A percentile compares a stretch with the other conserved stretches of the same genome.
Conservation (phyloP, 2,888 invertebrate species). For the Cetonia aurata region DNA sequence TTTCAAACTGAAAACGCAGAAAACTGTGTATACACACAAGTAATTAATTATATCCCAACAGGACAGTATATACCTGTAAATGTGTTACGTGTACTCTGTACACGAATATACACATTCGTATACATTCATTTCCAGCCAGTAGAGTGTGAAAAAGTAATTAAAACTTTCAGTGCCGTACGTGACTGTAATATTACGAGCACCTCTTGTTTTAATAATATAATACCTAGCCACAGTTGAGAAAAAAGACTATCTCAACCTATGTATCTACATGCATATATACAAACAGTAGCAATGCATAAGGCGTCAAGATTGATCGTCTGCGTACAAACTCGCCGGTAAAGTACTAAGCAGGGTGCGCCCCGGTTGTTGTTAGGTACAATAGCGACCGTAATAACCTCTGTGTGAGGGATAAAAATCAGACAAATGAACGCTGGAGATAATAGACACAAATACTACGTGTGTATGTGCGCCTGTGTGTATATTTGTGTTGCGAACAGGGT, state of each 20-base stretch:
- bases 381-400: conserved; percentile 27
- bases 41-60: conserved; percentile 37
- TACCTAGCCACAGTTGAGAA: neutral
- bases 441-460: conserved; percentile 42
- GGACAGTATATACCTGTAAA: neutral
- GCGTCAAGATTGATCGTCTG: conserved; percentile 41
- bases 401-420: conserved; percentile 36
- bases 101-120: conserved; percentile 10
- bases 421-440: conserved; percentile 51
- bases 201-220: conserved; percentile 6
- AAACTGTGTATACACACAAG: conserved; percentile 14
- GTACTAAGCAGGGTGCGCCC: conserved; percentile 4
- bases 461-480: conserved; percentile 47
- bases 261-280: neutral
- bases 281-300: neutral
- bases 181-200: conserved; percentile 2
- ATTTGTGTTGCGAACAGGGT: conserved; percentile 48
- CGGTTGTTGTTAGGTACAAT: conserved; percentile 6
- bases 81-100: neutral
- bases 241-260: no score
- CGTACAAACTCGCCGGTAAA: conserved; percentile 27
- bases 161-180: conserved; percentile 40
- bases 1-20: conserved; percentile 17
- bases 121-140: conserved; percentile 32
- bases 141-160: conserved; percentile 43